A percentile compares a stretch with the other conserved stretches of the same genome.
Conservation (phyloP, 2,888 invertebrate genomes). For the Panopea generosa region DNA sequence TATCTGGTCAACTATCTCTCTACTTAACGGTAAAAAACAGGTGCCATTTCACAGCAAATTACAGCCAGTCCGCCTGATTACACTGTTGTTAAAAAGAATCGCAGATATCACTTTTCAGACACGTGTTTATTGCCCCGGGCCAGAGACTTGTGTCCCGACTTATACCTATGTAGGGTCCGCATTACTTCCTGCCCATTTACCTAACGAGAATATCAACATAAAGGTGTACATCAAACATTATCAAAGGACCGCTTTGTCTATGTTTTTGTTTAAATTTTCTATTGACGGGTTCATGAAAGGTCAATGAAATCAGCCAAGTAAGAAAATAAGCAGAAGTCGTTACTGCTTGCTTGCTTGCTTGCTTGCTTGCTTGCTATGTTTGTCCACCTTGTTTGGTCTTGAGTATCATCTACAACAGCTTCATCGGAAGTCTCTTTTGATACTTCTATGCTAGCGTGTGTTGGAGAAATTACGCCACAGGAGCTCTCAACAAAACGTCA, state of each 20-base stretch:
- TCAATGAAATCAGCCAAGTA: neutral
- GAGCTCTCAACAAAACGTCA: too few relatives aligned
- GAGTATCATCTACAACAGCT: too few relatives aligned
- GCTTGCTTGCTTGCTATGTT: too few relatives aligned
- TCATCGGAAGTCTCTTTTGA: too few relatives aligned
- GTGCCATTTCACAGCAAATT: slow-evolving; percentile 10
- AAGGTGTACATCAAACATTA: too few relatives aligned
- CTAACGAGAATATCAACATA: neutral
- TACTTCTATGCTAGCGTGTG: too few relatives aligned
- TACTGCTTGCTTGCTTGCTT: too few relatives aligned
- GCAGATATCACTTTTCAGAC: neutral
- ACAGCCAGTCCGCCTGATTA: neutral
- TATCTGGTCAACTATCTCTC: neutral
- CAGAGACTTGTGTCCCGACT: neutral
- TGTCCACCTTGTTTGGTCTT: too few relatives aligned
- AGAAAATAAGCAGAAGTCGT: too few relatives aligned
- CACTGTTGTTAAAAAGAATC: neutral
- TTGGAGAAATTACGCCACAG: too few relatives aligned
- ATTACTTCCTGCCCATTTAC: slow-evolving; percentile 2
- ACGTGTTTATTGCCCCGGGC: slow-evolving; percentile 2
- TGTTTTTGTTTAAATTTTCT: neutral
- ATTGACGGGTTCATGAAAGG: slow-evolving; percentile 1
- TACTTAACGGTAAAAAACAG: neutral
- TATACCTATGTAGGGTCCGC: neutral
- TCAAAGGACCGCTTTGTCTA: too few relatives aligned